Evolutionary conservation across 1,140 invertebrate genomes (phyloP).

Genomic region (Dendrolimus punctatus): DNA sequence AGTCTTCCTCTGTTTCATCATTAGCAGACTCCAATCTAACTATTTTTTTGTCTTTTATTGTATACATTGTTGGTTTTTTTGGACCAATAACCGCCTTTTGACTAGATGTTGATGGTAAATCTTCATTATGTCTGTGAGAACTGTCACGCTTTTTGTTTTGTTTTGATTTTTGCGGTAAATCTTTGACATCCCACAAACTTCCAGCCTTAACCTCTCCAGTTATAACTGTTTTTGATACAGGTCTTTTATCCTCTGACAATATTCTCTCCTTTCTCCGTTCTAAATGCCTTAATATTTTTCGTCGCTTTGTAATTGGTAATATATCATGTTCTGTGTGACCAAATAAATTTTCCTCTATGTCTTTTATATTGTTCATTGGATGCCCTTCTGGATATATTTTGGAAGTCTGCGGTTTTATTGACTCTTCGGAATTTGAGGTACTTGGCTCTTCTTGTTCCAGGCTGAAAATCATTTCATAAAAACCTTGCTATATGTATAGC

Average conservation of each 20-base stretch:
- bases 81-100: constrained; percentile 27
- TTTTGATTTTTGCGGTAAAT: constrained; percentile 18
- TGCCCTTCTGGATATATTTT: constrained; percentile 48
- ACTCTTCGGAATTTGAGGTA: constrained; percentile 19
- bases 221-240: constrained; percentile 19
- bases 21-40: constrained; percentile 40
- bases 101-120: no score
- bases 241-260: constrained; percentile 28
- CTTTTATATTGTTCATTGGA: constrained; percentile 52
- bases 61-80: constrained; percentile 48
- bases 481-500: not conserved
- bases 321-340: constrained; percentile 40
- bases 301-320: constrained; percentile 44
- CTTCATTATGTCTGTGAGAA: no score
- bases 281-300: constrained; percentile 48
- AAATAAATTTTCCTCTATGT: constrained; percentile 45
- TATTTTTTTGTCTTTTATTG: constrained; percentile 55
- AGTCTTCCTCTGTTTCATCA: constrained; percentile 22
- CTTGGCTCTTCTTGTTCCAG: constrained; percentile 18
- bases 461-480: not conserved
- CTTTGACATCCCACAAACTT: constrained; percentile 53
- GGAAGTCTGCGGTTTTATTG: constrained; percentile 21
- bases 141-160: not conserved
- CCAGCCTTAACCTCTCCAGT: constrained; percentile 23
- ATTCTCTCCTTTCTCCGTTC: constrained; percentile 48